phyloP scores from a whole-genome alignment of 2,113 vertebrate genomes.

The Callocephalon fimbriatum region DNA sequence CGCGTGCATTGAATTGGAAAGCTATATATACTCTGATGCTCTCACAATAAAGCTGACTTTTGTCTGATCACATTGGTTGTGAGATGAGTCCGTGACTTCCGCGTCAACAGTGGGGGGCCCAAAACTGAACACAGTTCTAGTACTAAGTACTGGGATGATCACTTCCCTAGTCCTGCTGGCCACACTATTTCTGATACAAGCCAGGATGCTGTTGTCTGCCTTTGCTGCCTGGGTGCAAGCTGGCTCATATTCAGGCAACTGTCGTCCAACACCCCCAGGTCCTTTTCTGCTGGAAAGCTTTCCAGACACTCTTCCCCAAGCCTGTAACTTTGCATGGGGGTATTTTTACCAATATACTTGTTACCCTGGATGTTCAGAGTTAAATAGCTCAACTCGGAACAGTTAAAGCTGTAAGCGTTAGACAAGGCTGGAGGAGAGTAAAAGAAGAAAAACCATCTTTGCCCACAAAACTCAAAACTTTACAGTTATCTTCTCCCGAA shows the following conservation, averaged over 20 bases:
- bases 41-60: too few species aligned
- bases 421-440: neutral
- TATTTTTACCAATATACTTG: neutral
- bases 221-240: neutral
- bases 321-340: neutral
- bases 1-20: too few species aligned
- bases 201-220: accelerated
- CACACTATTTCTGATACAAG: neutral
- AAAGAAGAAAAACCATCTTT: neutral
- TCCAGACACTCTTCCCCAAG: neutral
- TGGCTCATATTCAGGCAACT: neutral
- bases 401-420: neutral
- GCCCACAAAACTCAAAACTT: neutral
- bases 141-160: accelerated
- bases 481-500: neutral
- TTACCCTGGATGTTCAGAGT: neutral
- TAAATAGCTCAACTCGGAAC: neutral
- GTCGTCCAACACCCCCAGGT: neutral
- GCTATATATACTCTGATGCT: too few species aligned
- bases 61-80: too few species aligned
- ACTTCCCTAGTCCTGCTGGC: neutral
- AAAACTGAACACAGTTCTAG: accelerated
- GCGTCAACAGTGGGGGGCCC: neutral
- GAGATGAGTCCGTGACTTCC: too few species aligned
- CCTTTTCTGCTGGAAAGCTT: neutral